Evolutionary conservation across 2,797 vertebrate species (phyloP), one percentile per base, ranked within the genome.

Genomic region (Percopsis omiscomaycus): DNA sequence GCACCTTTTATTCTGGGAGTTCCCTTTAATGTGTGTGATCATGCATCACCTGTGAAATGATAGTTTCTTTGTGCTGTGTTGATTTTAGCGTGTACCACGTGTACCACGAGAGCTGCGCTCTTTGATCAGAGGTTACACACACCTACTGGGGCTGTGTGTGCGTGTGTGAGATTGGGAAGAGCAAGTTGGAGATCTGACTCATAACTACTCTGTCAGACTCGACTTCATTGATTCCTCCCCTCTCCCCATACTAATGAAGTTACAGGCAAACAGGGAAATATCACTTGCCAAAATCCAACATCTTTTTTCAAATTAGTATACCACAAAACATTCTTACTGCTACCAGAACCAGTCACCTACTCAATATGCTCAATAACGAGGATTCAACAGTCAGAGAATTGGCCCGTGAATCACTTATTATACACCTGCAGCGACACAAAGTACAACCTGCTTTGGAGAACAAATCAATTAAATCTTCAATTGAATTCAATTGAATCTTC

Each of bases 1-100:
- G 22, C 22, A 22, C 22, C 22, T 22, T 22, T 22, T 62, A 79
- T 61, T 82, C 30, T 73, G 61, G 68, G 63, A 15, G 58, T 66
- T 78, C 69, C 63, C 84, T 83, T 85, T 84, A 73, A 87, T 83
- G 72, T 81, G 51, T 47, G 64, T 72, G 80, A 85, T 86, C 85
- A 71, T 30, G 61, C 61, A 80, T 74, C 69, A 70, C 45, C 22
- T 81, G 73, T 75, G 77, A 86, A 77, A 79, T 75, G n/a, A n/a
- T n/a, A n/a, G 72, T 82, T 62, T 55, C 37, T 73, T 22, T 54
- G 65, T 70, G 46, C 1, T 22, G 54, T 75, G 68, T 73, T 69
- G 77, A 78, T 58, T 55, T 48, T 70, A 44, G 64, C 54, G 53
- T 74, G 80, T 5, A 79, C 69, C 79, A 85, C 74, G 58, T 75